Base-by-base conservation (phyloP, 1,140 invertebrate genomes). In the Neodiprion pinetum region DNA sequence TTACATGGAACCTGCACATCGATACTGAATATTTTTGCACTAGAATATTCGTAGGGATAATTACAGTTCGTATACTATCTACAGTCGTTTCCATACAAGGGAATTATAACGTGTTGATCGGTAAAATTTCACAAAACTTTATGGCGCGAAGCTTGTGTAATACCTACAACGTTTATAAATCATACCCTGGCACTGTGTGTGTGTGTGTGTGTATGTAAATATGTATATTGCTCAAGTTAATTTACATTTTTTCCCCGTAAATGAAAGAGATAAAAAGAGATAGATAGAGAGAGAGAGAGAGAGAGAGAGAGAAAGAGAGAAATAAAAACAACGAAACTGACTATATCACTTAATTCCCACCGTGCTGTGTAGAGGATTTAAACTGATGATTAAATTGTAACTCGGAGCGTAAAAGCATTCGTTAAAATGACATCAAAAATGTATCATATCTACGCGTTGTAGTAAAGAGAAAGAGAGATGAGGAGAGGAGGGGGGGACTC, bases 311-410 rank as follows among this genome's bases (percentile, higher is more conserved):
- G 11, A 28, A 4, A 9, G 11, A 61, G 11, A 61, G 11, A 17
- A 5, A 61, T 4, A 61, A 61, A 12, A 61, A 9, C 11, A 61
- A 61, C n/a, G n/a, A 61, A 61, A 40, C 53, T 17, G 53, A 61
- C 53, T 61, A 40, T 40, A 61, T 61, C 53, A 17, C 53, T 61
- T 61, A 61, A 61, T 61, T 61, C 53, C 53, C n/a, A 61, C 53
- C 53, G 9, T 9, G 53, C 53, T 8, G 11, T 61, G 53, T 61
- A 4, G 11, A 17, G 53, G 53, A 0, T 61, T 61, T 61, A 61
- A 14, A 61, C 53, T 61, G 53, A 61, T 61, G 53, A 61, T 61
- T 61, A 61, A 61, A 61, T 61, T 61, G 11, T 17, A 61, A 61
- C 53, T 61, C 53, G 53, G 53, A 5, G 28, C 1, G 28, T 40